Evolutionary conservation across 2,797 vertebrate species (phyloP).

Genomic region (Anguilla anguilla): DNA sequence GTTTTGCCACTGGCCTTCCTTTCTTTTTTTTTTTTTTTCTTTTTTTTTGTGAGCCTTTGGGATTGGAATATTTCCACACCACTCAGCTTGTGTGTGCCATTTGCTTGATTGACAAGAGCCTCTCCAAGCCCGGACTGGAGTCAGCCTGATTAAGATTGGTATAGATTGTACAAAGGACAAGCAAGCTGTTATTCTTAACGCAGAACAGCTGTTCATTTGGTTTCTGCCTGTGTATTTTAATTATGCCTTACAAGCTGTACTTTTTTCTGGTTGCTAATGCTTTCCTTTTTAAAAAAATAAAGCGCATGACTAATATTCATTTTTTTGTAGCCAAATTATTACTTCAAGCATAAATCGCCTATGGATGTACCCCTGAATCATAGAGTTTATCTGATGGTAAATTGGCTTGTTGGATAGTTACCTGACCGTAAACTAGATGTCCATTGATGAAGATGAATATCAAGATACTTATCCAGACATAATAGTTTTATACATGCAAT

Average conservation of each 20-base stretch:
- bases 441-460: neutral
- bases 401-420: neutral
- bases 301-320: neutral
- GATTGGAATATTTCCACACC: neutral
- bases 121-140: neutral
- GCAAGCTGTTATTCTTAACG: neutral
- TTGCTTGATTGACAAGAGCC: constrained; percentile 3
- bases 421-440: neutral
- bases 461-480: neutral
- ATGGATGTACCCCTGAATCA: neutral
- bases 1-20: neutral
- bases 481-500: neutral
- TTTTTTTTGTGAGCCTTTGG: neutral
- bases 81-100: neutral
- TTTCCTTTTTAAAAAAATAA: neutral
- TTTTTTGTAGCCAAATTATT: neutral
- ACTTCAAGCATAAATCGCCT: neutral
- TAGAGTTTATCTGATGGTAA: neutral
- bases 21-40: neutral
- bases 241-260: neutral
- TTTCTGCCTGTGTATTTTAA: neutral
- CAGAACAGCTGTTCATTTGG: neutral
- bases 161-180: neutral
- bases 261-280: neutral
- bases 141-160: neutral